These are phyloP conservation scores for Gymnogyps californianus DNA, from an alignment of 2,113 vertebrate genomes.

Conservation along the genomic window DNA sequence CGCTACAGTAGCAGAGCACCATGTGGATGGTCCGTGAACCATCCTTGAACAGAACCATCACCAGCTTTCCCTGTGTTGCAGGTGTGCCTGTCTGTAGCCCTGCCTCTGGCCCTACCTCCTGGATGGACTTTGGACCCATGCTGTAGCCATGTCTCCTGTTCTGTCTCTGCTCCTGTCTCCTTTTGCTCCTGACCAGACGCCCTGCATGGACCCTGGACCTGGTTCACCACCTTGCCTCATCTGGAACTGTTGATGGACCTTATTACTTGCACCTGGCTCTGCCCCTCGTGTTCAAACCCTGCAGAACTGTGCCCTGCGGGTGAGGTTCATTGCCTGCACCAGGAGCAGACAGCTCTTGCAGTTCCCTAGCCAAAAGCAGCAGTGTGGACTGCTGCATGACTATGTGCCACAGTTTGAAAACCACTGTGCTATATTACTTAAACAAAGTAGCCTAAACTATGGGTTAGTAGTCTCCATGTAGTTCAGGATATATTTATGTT, in stretches of 20 bases:
- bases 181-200: background rate
- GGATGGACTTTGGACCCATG: background rate
- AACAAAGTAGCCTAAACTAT: background rate
- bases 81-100: no score
- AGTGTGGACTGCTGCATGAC: background rate
- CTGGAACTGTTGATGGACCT: background rate
- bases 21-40: background rate
- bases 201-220: background rate
- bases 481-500: background rate
- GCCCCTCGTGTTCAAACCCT: background rate
- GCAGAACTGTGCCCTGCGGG: background rate
- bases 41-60: background rate
- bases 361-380: background rate
- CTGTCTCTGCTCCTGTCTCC: background rate
- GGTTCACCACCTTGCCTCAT: background rate
- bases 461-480: background rate
- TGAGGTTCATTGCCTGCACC: background rate
- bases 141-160: background rate
- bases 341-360: background rate
- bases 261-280: background rate
- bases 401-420: background rate
- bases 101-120: background rate
- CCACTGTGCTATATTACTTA: background rate
- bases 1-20: background rate
- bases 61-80: background rate